A percentile compares a stretch with the other conserved stretches of the same genome.
Conservation (phyloP, 2,888 invertebrate genomes). For the Buathra laborator region DNA sequence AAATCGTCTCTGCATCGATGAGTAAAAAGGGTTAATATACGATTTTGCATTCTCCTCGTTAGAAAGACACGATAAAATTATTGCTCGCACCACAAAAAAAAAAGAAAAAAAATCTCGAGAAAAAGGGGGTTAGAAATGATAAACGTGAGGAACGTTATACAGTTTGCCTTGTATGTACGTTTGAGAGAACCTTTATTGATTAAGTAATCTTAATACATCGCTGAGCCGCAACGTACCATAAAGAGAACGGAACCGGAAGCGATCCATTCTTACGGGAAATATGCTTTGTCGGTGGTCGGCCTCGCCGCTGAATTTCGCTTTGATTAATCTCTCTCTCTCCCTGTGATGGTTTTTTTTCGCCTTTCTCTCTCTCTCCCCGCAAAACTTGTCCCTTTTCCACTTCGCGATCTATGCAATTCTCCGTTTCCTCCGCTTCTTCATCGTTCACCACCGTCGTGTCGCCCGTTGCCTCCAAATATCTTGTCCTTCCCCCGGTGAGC, state of each 20-base stretch:
- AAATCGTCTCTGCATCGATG: too few species aligned
- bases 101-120: constrained; percentile 39
- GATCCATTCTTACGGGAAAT: constrained; percentile 85
- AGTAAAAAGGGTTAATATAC: too few species aligned
- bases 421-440: constrained; percentile 21
- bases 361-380: constrained; percentile 53
- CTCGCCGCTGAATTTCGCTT: constrained; percentile 82
- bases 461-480: constrained; percentile 2
- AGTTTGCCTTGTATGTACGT: constrained; percentile 58
- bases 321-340: constrained; percentile 82
- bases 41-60: background rate
- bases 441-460: constrained; percentile 8
- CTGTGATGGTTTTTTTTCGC: constrained; percentile 36
- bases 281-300: constrained; percentile 84
- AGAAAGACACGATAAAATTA: background rate
- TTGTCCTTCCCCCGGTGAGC: constrained; percentile 6
- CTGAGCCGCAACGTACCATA: constrained; percentile 85
- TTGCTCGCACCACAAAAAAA: background rate
- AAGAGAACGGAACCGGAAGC: constrained; percentile 85
- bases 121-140: constrained; percentile 72
- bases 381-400: constrained; percentile 68
- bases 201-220: constrained; percentile 86
- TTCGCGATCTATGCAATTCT: constrained; percentile 13
- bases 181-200: constrained; percentile 82
- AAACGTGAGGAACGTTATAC: constrained; percentile 72